Base-by-base conservation (phyloP, 2,113 vertebrate species). In the Cyphomyrus discorhynchus region DNA sequence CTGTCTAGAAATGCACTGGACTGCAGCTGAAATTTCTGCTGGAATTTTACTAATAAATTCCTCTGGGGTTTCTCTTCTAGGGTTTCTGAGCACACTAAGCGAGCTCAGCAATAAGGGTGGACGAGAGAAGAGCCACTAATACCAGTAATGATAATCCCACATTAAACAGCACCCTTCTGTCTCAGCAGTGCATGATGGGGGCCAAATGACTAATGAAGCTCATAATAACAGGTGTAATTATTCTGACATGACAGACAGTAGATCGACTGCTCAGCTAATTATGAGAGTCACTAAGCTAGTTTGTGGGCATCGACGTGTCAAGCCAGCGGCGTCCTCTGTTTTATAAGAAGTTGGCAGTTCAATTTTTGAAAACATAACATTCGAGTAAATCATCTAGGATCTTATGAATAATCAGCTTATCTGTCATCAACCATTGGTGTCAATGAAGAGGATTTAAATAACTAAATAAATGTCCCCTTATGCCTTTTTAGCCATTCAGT, bases 41-140 rank as follows among this genome's bases (percentile, higher is more conserved):
- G 74, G 31, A 35, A 80, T 80, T 80, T 80, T 80, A 17, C 74
- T 80, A 80, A 42, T 80, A 80, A 80, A 80, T 80, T 80, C 74
- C 35, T 80, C 31, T 80, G 35, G 13, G 31, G 35, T 80, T 80
- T 42, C n/a, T 6, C 74, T 80, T 42, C 74, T 80, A 42, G 74
- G 74, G 74, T 80, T 80, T 80, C 74, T 80, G 15, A 19, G 31
- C 31, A 42, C 74, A 42, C 74, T 17, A 0, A 19, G 31, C 74
- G 19, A 15, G 31, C 35, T 80, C 31, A 80, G 35, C 74, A 80
- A 35, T 80, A 80, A 6, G 35, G 74, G 42, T 80, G 74, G 35
- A 19, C 1, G 15, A 77, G 9, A 39, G 70, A 10, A 0, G 4
- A 7, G 7, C 31, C 15, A 19, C 4, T 39, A 77, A 77, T 77